These are phyloP conservation scores for Grantiella picta DNA, from an alignment of 2,113 vertebrate species.

Conservation along the genomic window DNA sequence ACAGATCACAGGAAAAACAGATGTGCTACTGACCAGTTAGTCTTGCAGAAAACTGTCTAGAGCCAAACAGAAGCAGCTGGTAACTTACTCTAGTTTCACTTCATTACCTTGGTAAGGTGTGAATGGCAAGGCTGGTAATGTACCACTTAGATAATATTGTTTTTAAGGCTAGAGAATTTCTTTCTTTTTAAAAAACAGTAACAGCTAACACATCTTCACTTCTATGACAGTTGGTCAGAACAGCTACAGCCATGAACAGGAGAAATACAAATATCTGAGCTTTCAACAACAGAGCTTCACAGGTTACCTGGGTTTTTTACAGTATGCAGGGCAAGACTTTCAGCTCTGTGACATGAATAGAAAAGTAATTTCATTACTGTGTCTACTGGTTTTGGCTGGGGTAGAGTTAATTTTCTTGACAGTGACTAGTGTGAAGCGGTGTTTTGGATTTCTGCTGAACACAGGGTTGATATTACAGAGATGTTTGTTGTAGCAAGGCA, in stretches of 20 bases:
- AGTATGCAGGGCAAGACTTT: background rate
- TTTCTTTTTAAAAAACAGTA: background rate
- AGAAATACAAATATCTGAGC: background rate
- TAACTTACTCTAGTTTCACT: background rate
- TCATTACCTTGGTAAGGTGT: slow-evolving; percentile 8
- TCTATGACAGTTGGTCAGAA: background rate
- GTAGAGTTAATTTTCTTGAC: background rate
- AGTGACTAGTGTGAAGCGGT: background rate
- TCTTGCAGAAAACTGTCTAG: slow-evolving; percentile 39
- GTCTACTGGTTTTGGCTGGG: background rate
- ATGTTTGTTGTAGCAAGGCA: background rate
- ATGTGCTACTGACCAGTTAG: slow-evolving; percentile 25
- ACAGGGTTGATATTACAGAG: background rate
- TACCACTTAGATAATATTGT: background rate
- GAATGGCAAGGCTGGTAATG: slow-evolving; percentile 11
- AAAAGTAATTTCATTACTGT: background rate
- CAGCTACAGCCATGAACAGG: background rate
- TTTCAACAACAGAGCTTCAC: background rate
- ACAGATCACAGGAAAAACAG: slow-evolving; percentile 42
- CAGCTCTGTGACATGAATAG: background rate
- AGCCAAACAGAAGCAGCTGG: slow-evolving; percentile 10
- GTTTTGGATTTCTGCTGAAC: background rate
- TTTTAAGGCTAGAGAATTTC: background rate
- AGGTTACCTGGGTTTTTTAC: background rate
- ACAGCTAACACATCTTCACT: background rate